Percentiles rank a stretch among this genome's conserved stretches.
Conservation (phyloP, 2,113 vertebrate genomes). For the Chlamydotis undulata region DNA sequence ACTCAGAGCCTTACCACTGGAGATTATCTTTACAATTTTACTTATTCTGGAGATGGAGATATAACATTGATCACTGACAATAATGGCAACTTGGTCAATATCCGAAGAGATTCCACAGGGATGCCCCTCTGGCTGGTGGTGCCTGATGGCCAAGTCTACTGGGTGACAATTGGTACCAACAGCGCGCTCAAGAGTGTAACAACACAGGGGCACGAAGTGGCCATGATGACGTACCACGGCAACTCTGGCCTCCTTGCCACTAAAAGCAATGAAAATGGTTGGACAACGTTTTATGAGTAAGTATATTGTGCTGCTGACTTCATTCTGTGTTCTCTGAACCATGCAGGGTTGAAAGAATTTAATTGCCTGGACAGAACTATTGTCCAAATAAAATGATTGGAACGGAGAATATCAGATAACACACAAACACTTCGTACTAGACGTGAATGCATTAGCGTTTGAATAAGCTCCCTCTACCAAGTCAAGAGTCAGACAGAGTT, state of each 20-base stretch:
- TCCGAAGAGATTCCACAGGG: conserved; percentile 90
- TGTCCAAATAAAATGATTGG: neutral
- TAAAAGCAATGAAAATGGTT: conserved; percentile 95
- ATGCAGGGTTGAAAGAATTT: neutral
- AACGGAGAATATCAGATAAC: neutral
- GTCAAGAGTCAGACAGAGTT: neutral
- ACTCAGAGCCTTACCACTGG: conserved; percentile 96
- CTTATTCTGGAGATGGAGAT: conserved; percentile 89
- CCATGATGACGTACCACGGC: conserved; percentile 95
- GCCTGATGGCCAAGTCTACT: conserved; percentile 93
- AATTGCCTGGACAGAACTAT: neutral
- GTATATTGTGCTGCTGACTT: conserved; percentile 57
- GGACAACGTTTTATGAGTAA: conserved; percentile 99
- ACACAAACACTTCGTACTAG: neutral
- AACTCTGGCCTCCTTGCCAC: conserved; percentile 94
- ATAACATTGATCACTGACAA: conserved; percentile 90
- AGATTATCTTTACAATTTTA: conserved; percentile 95
- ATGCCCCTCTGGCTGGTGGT: conserved; percentile 95
- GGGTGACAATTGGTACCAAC: conserved; percentile 97
- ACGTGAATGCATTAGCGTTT: neutral
- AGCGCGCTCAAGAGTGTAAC: conserved; percentile 90
- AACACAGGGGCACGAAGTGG: conserved; percentile 91
- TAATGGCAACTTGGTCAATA: conserved; percentile 89
- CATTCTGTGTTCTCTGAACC: neutral
- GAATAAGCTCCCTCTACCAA: neutral